Percentiles rank a stretch among this genome's conserved stretches.
phyloP scores from a whole-genome alignment of 2,113 vertebrate genomes.

The Struthio camelus region DNA sequence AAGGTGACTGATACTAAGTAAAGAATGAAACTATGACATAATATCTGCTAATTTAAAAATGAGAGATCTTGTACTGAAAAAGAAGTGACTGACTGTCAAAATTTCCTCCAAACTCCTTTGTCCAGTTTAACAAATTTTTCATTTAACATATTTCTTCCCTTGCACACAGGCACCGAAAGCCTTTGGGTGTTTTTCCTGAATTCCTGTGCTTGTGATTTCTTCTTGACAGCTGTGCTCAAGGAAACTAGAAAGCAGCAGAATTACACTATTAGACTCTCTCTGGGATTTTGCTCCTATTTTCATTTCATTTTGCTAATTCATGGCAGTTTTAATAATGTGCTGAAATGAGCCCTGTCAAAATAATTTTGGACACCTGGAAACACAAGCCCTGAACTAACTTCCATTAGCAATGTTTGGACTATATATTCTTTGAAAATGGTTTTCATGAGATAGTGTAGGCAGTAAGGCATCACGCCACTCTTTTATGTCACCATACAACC shows the following conservation, averaged over 20 bases:
- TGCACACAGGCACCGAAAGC: neutral
- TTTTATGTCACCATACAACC: fast-evolving
- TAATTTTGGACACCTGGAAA: neutral
- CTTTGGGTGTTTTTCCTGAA: neutral
- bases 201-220: neutral
- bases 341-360: constrained; percentile 18
- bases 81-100: neutral
- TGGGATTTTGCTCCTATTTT: neutral
- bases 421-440: neutral
- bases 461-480: neutral
- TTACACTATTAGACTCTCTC: neutral
- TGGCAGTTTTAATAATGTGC: constrained; percentile 20
- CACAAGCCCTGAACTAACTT: neutral
- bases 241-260: constrained; percentile 35
- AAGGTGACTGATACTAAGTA: neutral
- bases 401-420: neutral
- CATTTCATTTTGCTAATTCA: constrained; percentile 30
- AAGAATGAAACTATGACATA: neutral
- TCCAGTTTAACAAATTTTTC: neutral
- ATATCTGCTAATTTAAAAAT: neutral
- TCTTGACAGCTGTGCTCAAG: neutral
- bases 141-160: neutral
- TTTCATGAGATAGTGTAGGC: neutral
- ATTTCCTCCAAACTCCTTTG: neutral
- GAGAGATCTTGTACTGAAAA: neutral